phyloP scores from a whole-genome alignment of 2,797 vertebrate genomes.

The Calcarius lapponicus region DNA sequence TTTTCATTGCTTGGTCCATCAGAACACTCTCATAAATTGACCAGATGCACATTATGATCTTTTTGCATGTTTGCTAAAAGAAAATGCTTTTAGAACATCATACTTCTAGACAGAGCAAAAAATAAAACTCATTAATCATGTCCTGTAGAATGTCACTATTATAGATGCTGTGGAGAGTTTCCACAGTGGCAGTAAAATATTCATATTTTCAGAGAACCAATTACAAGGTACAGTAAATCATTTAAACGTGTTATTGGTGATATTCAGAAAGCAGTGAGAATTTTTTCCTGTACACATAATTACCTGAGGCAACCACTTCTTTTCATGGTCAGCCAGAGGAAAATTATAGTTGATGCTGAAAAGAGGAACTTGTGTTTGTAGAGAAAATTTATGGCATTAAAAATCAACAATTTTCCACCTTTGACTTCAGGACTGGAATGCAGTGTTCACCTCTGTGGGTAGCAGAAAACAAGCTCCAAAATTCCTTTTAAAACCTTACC shows the following conservation, averaged over 20 bases:
- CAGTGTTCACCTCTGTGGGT: not conserved
- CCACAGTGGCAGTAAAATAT: constrained; percentile 79
- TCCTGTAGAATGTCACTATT: constrained; percentile 77
- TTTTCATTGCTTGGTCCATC: not conserved
- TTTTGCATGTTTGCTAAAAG: constrained; percentile 1
- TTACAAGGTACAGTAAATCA: constrained; percentile 84
- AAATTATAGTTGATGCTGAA: constrained; percentile 25
- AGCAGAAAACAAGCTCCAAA: not conserved
- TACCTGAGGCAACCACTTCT: constrained; percentile 69
- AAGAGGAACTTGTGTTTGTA: not conserved
- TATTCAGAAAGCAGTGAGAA: constrained; percentile 71
- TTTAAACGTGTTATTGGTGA: constrained; percentile 72
- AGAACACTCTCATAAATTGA: constrained; percentile 26
- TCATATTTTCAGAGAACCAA: constrained; percentile 80
- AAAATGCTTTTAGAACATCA: constrained; percentile 73
- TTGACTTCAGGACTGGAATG: not conserved
- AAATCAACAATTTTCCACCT: not conserved
- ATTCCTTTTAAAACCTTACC: not conserved
- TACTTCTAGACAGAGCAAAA: constrained; percentile 71
- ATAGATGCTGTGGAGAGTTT: constrained; percentile 75
- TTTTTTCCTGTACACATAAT: constrained; percentile 69
- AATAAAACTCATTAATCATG: constrained; percentile 75
- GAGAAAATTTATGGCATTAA: not conserved
- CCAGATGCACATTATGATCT: constrained; percentile 2
- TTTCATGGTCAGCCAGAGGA: constrained; percentile 56